phyloP scores from a whole-genome alignment of 2,113 vertebrate species.

The Morphnarchus princeps region DNA sequence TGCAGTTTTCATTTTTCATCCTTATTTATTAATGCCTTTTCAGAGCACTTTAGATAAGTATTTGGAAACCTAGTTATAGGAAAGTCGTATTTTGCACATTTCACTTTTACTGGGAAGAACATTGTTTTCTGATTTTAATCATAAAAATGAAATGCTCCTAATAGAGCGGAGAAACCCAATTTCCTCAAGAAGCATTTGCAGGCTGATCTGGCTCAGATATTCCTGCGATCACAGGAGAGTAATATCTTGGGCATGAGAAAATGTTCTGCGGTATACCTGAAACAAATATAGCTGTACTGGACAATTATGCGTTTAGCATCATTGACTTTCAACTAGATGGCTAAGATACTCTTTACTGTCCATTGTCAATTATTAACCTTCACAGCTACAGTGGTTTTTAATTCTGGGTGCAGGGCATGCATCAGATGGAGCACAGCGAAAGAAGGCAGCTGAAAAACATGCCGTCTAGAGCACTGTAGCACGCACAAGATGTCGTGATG shows the following conservation, averaged over 20 bases:
- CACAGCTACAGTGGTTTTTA: not conserved
- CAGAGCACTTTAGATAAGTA: slow-evolving; percentile 52
- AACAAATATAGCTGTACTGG: slow-evolving; percentile 20
- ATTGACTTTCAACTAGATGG: not conserved
- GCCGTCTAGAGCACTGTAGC: accelerated
- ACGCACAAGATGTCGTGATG: accelerated
- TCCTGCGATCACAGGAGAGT: not conserved
- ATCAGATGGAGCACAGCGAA: not conserved
- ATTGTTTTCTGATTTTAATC: slow-evolving; percentile 69
- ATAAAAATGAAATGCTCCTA: slow-evolving; percentile 63
- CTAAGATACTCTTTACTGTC: not conserved
- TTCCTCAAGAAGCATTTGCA: slow-evolving; percentile 56
- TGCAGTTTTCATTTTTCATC: slow-evolving; percentile 38
- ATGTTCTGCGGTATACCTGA: not conserved
- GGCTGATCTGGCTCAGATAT: slow-evolving; percentile 55
- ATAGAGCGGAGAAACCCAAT: slow-evolving; percentile 66
- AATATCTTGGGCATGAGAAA: not conserved
- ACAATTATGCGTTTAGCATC: not conserved
- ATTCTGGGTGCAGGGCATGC: not conserved
- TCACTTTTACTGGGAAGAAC: slow-evolving; percentile 41
- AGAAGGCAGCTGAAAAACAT: not conserved
- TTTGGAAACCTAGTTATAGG: slow-evolving; percentile 18
- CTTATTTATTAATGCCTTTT: slow-evolving; percentile 32
- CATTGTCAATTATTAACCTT: not conserved
- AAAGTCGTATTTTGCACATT: not conserved